Evolutionary conservation across 2,113 vertebrate species (phyloP), one percentile per base, ranked within the genome.

Genomic region (Ondatra zibethicus): DNA sequence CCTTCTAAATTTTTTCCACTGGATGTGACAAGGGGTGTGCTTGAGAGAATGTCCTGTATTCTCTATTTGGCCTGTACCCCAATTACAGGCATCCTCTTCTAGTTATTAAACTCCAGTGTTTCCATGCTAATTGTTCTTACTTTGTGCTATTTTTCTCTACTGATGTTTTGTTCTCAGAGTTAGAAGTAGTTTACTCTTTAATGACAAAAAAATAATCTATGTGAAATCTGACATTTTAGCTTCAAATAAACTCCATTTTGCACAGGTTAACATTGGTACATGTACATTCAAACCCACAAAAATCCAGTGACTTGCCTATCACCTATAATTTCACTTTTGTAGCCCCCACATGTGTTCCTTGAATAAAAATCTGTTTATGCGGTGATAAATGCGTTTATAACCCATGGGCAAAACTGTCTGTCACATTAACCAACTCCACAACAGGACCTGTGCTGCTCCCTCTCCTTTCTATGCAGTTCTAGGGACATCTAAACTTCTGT

Each of bases 361-460:
- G 7, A 27, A 12, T 73, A 76, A 81, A 23, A 81, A 33, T 11
- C 4, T 12, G n/a, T n/a, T 5, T 19, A 27, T 52, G 14, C 10
- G 39, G 3, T 33, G 17, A 17, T 17, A 47, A 10, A n/a, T 9
- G 2, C 17, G 16, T 27, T 3, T 8, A 42, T 47, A 13, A 33
- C 27, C 5, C 9, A 29, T 4, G 42, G 52, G 14, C 1, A 36
- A n/a, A 61, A 42, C 2, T 39, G 13, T 0, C 8, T 36, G 25
- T 55, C 77, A 65, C 4, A 12, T 45, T 50, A 45, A 70, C 16
- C 11, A 52, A 45, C 17, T 19, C 42, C 14, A 36, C 10, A 84
- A 10, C 4, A 11, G 7, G 0, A 52, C 13, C 19, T 21, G 36
- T 29, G 6, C 4, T 52, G 6, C 0, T 23, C 13, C 14, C 52